phyloP scores from a whole-genome alignment of 2,797 vertebrate genomes.

The Benthosema pterotum region DNA sequence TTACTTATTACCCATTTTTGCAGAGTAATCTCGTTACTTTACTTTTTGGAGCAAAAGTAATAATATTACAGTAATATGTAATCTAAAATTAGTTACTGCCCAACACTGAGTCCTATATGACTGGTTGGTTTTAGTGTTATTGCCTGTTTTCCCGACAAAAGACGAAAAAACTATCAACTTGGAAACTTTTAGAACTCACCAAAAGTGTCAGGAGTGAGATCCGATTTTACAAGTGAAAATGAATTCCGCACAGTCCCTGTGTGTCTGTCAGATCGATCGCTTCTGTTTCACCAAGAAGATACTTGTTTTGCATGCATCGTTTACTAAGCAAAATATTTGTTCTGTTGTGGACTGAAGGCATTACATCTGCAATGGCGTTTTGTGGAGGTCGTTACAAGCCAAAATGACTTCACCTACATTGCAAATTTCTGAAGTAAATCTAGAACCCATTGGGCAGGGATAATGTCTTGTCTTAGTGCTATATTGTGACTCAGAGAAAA shows the following conservation, averaged over 20 bases:
- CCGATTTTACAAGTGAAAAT: slow-evolving; percentile 68
- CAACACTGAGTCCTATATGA: too few species aligned
- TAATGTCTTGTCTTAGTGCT: slow-evolving; percentile 42
- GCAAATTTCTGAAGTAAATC: slow-evolving; percentile 46
- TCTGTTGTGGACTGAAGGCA: slow-evolving; percentile 21
- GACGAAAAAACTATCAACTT: not conserved
- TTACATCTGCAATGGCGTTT: slow-evolving; percentile 35
- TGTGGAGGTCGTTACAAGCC: slow-evolving; percentile 52
- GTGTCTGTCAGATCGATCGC: slow-evolving; percentile 60
- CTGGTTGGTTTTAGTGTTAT: not conserved
- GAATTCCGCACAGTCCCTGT: slow-evolving; percentile 66
- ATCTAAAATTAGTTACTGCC: too few species aligned
- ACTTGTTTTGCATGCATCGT: slow-evolving; percentile 51
- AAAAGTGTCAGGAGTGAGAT: slow-evolving; percentile 64
- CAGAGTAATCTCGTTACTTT: too few species aligned
- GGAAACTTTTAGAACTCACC: slow-evolving; percentile 31
- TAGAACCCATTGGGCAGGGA: slow-evolving; percentile 35
- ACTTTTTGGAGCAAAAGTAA: too few species aligned
- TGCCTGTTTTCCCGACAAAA: slow-evolving; percentile 40
- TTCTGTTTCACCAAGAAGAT: slow-evolving; percentile 57
- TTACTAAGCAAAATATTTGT: slow-evolving; percentile 54
- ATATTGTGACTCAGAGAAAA: slow-evolving; percentile 58
- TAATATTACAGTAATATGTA: too few species aligned
- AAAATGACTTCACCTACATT: slow-evolving; percentile 60
- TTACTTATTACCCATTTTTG: too few species aligned